phyloP scores from a whole-genome alignment of 2,888 invertebrate species.

The Caenorhabditis virilis region DNA sequence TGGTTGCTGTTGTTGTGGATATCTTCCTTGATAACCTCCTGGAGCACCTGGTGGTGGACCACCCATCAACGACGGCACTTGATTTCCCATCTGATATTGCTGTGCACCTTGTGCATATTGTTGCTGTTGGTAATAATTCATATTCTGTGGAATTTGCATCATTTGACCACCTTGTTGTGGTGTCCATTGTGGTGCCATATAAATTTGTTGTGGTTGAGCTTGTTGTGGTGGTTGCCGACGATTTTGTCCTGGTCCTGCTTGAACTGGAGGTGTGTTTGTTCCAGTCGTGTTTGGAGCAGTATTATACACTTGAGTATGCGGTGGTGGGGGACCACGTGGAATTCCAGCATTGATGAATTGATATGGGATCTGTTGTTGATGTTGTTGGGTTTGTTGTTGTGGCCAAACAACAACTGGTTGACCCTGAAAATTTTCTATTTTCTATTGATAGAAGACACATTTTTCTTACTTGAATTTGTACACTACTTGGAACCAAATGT shows the following conservation, averaged over 20 bases:
- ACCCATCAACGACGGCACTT: not conserved
- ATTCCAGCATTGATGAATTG: no score
- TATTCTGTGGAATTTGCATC: not conserved
- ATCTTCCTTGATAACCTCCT: not conserved
- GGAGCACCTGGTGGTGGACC: not conserved
- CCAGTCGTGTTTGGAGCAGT: no score
- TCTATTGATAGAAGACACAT: no score
- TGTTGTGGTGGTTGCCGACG: not conserved
- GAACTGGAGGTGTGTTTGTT: no score
- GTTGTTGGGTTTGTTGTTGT: not conserved
- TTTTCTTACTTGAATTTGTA: no score
- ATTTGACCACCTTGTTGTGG: not conserved
- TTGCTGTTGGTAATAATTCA: not conserved
- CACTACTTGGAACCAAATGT: no score
- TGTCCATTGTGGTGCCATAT: not conserved
- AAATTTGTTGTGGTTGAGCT: not conserved
- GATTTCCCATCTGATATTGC: not conserved
- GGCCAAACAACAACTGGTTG: conserved; percentile 1
- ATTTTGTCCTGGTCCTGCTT: not conserved
- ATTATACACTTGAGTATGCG: no score
- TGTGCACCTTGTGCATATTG: not conserved
- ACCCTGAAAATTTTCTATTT: no score
- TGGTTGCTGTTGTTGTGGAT: not conserved
- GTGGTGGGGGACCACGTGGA: no score
- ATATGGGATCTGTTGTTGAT: no score